Conservation (phyloP, 2,797 vertebrate species). For the Muscicapa striata region DNA sequence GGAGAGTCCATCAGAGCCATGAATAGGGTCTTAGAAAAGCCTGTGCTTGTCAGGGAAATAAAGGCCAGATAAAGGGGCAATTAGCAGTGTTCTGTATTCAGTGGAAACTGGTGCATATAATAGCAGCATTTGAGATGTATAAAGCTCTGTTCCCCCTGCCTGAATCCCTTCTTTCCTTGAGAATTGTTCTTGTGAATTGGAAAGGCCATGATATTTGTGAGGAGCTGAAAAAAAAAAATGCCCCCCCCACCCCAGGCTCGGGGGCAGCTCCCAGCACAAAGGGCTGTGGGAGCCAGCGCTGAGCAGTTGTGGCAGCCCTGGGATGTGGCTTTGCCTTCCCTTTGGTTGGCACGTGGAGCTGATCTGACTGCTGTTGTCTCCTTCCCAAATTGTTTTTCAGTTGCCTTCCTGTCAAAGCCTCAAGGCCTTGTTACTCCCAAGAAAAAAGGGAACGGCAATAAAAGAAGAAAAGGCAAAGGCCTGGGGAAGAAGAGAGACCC, state of each 20-base stretch:
- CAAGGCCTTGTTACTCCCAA: conserved; percentile 82
- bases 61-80: conserved; percentile 32
- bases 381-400: conserved; percentile 70
- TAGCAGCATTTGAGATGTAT: conserved; percentile 22
- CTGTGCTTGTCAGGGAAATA: not conserved
- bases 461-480: conserved; percentile 86
- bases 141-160: not conserved
- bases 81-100: conserved; percentile 25
- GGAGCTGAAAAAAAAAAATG: not conserved
- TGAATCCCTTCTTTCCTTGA: conserved; percentile 11
- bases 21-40: conserved; percentile 50
- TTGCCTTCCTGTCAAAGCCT: conserved; percentile 90
- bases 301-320: not conserved
- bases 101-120: conserved; percentile 46
- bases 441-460: conserved; percentile 78
- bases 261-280: conserved; percentile 8
- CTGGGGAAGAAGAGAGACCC: conserved; percentile 94
- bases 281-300: not conserved
- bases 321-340: not conserved
- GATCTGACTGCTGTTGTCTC: not conserved
- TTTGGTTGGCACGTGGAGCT: not conserved
- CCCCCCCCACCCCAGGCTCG: not conserved
- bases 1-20: not conserved
- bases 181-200: conserved; percentile 27
- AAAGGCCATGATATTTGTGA: conserved; percentile 55